Evolutionary conservation across 2,113 vertebrate genomes (phyloP), one percentile per base, ranked within the genome.

Genomic region (Triplophysa siluroides): DNA sequence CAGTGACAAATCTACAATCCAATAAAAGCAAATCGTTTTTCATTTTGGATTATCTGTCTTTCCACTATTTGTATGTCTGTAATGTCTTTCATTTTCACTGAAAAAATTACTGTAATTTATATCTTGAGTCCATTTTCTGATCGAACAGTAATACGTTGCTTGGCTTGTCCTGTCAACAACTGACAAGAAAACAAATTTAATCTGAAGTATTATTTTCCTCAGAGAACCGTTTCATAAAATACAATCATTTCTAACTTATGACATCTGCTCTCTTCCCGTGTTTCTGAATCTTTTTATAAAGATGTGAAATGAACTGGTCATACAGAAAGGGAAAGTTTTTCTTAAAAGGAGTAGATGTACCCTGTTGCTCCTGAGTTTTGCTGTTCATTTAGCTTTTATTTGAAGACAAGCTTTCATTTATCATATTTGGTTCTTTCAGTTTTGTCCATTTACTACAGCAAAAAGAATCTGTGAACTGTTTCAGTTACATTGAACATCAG

Each of bases 381-480:
- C 24, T 66, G 60, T 73, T 63, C 21, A 74, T 56, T 43, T 33
- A 29, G 29, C 19, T 12, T 67, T 74, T 68, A 65, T 68, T 68
- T 54, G 64, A 43, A 38, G 45, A 64, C 54, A 79, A 58, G 38
- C 54, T 61, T 19, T 61, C 45, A 58, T 64, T 62, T 75, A 54
- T 66, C 65, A 9, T 71, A 73, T 71, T 65, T 45, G n/a, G 69
- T 60, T 73, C 54, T 24, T 54, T 79, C 71, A 70, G 26, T 43
- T 52, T 72, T 83, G 76, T 77, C 66, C 72, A 23, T 61, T 62
- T 43, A 73, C 24, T 65, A 21, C 64, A 77, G 64, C 52, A 45
- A 82, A 80, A 78, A 38, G 63, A 80, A 83, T 83, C 47, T 58
- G 65, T 71, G 63, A 81, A 85, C 75, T 43, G 74, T 76, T 80